Percentiles rank a stretch among this genome's conserved stretches.
Evolutionary conservation across 1,140 invertebrate species (phyloP).

Genomic region (Ceratosolen solmsi): DNA sequence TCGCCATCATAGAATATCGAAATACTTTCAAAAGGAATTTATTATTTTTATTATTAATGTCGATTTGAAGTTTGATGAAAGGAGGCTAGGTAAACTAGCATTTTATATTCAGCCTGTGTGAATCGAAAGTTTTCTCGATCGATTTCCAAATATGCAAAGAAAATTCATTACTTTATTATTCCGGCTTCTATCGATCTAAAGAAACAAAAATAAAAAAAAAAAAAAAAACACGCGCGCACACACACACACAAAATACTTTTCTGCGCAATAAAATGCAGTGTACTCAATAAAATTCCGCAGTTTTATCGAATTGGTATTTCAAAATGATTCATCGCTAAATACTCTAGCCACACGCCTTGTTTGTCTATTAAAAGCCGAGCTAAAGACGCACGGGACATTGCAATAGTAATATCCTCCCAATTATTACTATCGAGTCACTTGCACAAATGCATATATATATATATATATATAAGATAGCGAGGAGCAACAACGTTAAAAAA

Average conservation of each 20-base stretch:
- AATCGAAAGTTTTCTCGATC: not conserved
- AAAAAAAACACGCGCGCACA: no score
- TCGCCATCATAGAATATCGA: no score
- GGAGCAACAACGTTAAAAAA: not conserved
- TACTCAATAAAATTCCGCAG: not conserved
- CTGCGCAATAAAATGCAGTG: not conserved
- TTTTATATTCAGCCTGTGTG: no score
- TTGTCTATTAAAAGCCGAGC: not conserved
- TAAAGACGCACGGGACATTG: not conserved
- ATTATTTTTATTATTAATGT: no score
- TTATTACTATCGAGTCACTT: not conserved
- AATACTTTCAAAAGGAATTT: no score
- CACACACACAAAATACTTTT: no score
- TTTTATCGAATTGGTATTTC: not conserved
- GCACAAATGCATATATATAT: not conserved
- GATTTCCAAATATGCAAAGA: not conserved
- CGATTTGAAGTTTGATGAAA: no score
- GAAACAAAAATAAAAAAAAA: no score
- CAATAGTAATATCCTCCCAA: not conserved
- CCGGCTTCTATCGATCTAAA: not conserved
- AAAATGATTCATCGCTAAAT: not conserved
- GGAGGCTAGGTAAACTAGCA: no score
- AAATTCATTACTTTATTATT: not conserved
- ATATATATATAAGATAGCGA: not conserved
- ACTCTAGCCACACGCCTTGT: not conserved